These are phyloP conservation scores for Drosophila silvestris DNA, from an alignment of 2,888 invertebrate genomes.

Conservation along the genomic window DNA sequence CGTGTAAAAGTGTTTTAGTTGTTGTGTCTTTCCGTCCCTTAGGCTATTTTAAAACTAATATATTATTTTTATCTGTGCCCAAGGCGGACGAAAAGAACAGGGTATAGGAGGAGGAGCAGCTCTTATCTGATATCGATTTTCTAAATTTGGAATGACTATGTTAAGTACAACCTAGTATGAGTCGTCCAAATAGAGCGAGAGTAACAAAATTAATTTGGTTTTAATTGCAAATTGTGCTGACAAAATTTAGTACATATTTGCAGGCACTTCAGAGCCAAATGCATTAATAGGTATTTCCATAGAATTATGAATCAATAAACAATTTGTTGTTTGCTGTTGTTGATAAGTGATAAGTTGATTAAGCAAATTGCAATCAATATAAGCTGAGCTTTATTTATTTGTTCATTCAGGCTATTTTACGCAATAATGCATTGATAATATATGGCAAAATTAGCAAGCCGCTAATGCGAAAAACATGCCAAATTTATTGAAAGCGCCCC, in stretches of 20 bases:
- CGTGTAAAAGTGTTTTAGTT: neutral
- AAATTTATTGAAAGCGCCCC: slow-evolving; percentile 33
- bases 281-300: neutral
- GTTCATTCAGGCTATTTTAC: slow-evolving; percentile 15
- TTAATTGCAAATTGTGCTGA: slow-evolving; percentile 1
- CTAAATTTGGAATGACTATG: neutral
- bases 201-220: neutral
- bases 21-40: neutral
- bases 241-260: neutral
- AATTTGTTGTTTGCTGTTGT: neutral
- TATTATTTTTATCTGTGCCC: neutral
- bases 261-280: neutral
- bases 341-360: slow-evolving; percentile 11
- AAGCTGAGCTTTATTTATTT: slow-evolving; percentile 28
- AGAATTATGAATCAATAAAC: slow-evolving; percentile 6
- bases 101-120: neutral
- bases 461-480: slow-evolving; percentile 38
- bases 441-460: slow-evolving; percentile 41
- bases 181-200: neutral
- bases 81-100: neutral
- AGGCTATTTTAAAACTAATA: neutral
- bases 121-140: neutral
- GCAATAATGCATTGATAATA: slow-evolving; percentile 44
- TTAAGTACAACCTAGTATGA: neutral
- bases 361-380: slow-evolving; percentile 44